A percentile compares a stretch with the other conserved stretches of the same genome.
Conservation (phyloP, 2,888 invertebrate species). For the Metacarcinus magister region DNA sequence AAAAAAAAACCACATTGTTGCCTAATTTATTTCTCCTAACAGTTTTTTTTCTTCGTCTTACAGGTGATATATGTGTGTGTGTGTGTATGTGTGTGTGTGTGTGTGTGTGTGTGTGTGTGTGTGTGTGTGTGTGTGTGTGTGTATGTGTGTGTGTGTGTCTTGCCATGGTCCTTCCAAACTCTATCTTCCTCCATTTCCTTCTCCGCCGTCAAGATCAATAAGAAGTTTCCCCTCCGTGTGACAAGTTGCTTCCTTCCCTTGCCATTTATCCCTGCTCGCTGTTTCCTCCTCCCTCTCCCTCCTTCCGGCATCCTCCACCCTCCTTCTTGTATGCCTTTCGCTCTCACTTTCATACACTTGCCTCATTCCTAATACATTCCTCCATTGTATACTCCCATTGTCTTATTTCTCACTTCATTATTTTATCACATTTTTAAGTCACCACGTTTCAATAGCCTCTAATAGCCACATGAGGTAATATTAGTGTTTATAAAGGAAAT, state of each 20-base stretch:
- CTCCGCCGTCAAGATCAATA: background rate
- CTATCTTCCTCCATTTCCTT: background rate
- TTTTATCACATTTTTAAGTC: background rate
- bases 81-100: too few species aligned
- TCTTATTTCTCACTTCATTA: background rate
- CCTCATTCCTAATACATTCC: background rate
- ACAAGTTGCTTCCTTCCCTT: constrained; percentile 10
- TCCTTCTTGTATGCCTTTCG: background rate
- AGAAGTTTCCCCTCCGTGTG: background rate
- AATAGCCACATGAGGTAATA: background rate
- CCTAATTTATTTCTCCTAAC: too few species aligned
- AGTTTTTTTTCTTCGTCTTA: background rate
- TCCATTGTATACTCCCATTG: background rate
- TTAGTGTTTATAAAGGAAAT: background rate
- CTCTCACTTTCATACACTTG: background rate
- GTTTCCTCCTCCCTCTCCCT: constrained; percentile 11
- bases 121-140: constrained; percentile 49
- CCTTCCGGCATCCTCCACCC: background rate
- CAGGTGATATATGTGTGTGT: background rate
- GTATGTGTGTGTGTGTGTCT: constrained; percentile 35
- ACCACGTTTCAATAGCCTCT: background rate
- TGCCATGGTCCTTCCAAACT: background rate
- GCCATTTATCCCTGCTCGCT: background rate
- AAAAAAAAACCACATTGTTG: background rate
- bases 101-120: background rate